These are phyloP conservation scores for Heliconius hortense DNA, from an alignment of 2,888 invertebrate genomes.

Conservation along the genomic window DNA sequence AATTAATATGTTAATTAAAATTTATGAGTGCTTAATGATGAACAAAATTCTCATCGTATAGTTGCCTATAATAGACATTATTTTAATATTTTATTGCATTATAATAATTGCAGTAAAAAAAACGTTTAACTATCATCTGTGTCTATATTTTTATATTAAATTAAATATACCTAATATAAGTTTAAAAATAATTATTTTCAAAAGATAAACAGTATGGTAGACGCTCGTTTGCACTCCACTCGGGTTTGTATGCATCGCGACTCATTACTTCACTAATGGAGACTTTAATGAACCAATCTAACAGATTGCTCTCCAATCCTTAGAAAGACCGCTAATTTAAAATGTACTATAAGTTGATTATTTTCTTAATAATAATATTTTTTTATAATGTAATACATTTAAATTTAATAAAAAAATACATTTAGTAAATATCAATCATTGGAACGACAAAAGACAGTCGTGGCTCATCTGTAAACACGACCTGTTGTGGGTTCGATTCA, in stretches of 20 bases:
- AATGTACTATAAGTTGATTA: slow-evolving; percentile 63
- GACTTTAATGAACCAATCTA: slow-evolving; percentile 80
- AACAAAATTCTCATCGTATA: neutral
- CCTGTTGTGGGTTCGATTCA: no score
- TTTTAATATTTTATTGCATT: neutral
- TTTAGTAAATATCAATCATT: no score
- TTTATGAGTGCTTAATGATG: no score
- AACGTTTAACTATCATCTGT: neutral
- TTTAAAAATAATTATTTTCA: slow-evolving; percentile 6
- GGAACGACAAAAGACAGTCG: no score
- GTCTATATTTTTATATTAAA: neutral
- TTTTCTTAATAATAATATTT: slow-evolving; percentile 61
- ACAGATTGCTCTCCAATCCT: slow-evolving; percentile 80
- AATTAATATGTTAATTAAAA: no score
- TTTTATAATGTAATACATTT: no score
- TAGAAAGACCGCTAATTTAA: slow-evolving; percentile 75
- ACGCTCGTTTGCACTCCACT: slow-evolving; percentile 56
- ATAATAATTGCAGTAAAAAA: neutral
- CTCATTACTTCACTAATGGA: slow-evolving; percentile 80
- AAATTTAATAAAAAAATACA: no score
- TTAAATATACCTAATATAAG: neutral
- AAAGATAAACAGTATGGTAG: slow-evolving; percentile 20
- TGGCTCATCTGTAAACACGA: no score
- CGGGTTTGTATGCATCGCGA: slow-evolving; percentile 73
- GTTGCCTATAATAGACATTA: no score